Evolutionary conservation across 2,113 vertebrate genomes (phyloP).

Genomic region (Ochotona princeps): DNA sequence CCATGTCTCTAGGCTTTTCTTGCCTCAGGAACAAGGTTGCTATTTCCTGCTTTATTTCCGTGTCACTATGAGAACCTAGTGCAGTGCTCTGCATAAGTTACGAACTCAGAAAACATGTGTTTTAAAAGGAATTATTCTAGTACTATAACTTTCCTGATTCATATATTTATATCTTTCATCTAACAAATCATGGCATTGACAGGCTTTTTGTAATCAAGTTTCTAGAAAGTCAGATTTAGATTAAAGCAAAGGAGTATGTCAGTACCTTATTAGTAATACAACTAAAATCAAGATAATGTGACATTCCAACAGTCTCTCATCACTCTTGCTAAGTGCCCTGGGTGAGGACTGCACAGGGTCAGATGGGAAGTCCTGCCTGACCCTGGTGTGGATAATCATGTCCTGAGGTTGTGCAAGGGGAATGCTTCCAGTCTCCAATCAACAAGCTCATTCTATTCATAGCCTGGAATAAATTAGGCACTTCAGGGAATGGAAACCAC

Average conservation of each 20-base stretch:
- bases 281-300: slow-evolving; percentile 52
- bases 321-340: slow-evolving; percentile 61
- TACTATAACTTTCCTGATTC: slow-evolving; percentile 39
- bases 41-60: slow-evolving; percentile 56
- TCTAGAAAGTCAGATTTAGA: slow-evolving; percentile 42
- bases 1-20: background rate
- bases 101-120: slow-evolving; percentile 43
- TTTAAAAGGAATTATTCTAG: slow-evolving; percentile 35
- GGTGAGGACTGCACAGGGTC: slow-evolving; percentile 55
- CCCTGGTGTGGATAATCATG: slow-evolving; percentile 73
- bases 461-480: slow-evolving; percentile 78
- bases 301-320: slow-evolving; percentile 44
- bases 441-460: slow-evolving; percentile 73
- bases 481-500: slow-evolving; percentile 67
- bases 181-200: slow-evolving; percentile 14
- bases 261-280: slow-evolving; percentile 59
- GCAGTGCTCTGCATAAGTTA: background rate
- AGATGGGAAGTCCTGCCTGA: slow-evolving; percentile 58
- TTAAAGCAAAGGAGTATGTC: slow-evolving; percentile 48
- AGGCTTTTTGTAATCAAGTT: slow-evolving; percentile 49
- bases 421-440: slow-evolving; percentile 68
- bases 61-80: background rate
- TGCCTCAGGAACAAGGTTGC: background rate
- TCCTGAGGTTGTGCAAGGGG: slow-evolving; percentile 71
- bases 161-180: slow-evolving; percentile 26